A percentile compares a stretch with the other conserved stretches of the same genome.
Evolutionary conservation across 2,797 vertebrate species (phyloP).

Genomic region (Gallinago stenura): DNA sequence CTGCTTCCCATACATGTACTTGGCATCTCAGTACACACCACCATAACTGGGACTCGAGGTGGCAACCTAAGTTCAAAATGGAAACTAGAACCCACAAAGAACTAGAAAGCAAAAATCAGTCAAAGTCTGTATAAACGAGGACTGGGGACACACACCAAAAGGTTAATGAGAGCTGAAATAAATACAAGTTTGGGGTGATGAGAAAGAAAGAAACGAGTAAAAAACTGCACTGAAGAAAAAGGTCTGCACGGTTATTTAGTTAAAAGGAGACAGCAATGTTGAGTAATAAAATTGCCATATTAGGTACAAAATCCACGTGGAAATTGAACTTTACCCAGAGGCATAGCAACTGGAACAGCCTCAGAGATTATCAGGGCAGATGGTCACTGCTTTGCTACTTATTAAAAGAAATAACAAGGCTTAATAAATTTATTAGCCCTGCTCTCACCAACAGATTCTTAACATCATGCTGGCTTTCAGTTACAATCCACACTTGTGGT

Average conservation of each 20-base stretch:
- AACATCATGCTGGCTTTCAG: background rate
- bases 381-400: background rate
- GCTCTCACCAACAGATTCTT: background rate
- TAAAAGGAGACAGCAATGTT: background rate
- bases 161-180: too few species aligned
- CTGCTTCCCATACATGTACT: too few species aligned
- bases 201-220: background rate
- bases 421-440: background rate
- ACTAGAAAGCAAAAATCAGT: too few species aligned
- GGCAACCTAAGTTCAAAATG: too few species aligned
- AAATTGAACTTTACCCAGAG: background rate
- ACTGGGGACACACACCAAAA: too few species aligned
- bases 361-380: background rate
- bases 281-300: background rate
- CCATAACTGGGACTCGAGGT: too few species aligned
- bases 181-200: too few species aligned
- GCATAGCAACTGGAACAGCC: background rate
- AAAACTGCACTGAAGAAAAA: background rate
- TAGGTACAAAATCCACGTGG: background rate
- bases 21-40: too few species aligned
- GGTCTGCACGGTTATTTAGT: background rate
- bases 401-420: background rate
- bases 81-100: too few species aligned
- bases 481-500: background rate
- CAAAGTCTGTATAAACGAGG: too few species aligned